Base-by-base conservation (phyloP, 2,113 vertebrate genomes). In the Macquaria australasica region DNA sequence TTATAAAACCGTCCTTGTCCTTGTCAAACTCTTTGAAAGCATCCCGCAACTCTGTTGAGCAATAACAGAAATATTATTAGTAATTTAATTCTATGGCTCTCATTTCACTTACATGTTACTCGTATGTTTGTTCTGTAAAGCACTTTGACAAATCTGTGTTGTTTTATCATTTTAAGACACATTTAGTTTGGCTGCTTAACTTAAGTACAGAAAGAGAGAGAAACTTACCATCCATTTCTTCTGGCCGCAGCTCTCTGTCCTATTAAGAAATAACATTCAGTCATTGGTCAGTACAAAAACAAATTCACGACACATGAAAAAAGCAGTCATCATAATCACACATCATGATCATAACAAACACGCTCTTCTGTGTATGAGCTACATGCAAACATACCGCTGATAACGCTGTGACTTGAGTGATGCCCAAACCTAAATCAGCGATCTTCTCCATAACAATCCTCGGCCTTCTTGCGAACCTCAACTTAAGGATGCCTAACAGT, bases 11-110 rank as follows among this genome's bases (percentile, higher is more conserved):
- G 41, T 99, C 98, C 63, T 97, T 98, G 94, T 99, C 98, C 89
- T 98, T 99, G 92, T 99, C 98, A 86, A 99, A 99, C 87, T 99
- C 98, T 87, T 97, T 97, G 94, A 99, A 99, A 66, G 98, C 98
- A 87, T 99, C 98, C 85, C 96, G 95, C 88, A 99, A 91, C 91
- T 99, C 98, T 99, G 87, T 81, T n/a, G 45, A 86, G 25, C 45
- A 62, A 84, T n/a, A 53, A 85, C 60, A 91, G 21, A 20, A 48
- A 34, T 25, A 48, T 3, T 14, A 66, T 45, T n/a, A 23, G 5
- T 25, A 16, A 1, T 0, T 73, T 4, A 64, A 43, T 6, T 76
- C 12, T 0, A 21, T 25, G 43, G 14, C 18, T 67, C 3, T 39
- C 0, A 7, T 48, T 71, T 8, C 14, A 37, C 14, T 23, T 39